Evolutionary conservation across 2,113 vertebrate genomes (phyloP), one percentile per base, ranked within the genome.

Genomic region (Actenoides hombroni): DNA sequence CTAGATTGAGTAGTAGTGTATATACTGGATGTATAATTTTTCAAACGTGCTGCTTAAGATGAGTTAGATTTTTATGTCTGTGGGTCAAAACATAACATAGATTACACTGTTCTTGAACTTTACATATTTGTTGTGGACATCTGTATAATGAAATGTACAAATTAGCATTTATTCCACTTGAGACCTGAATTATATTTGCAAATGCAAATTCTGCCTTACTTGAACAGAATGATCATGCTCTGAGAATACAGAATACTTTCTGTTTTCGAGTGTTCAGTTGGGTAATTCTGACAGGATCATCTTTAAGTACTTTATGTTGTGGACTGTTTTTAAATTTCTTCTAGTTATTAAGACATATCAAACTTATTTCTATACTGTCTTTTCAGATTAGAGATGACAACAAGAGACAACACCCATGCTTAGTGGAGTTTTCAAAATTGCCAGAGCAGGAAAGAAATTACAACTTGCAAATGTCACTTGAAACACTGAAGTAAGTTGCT

Each of bases 381-480:
- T 97, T 74, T 53, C 95, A 99, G 99, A 97, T 99, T 33, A 98
- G 99, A 93, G 99, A 99, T 35, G 99, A 99, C 94, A 99, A 99
- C 92, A 99, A 99, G 96, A 98, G 99, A 51, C 99, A 99, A n/a
- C 99, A 99, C 44, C 99, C 99, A 0, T 99, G 99, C 94, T 98
- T 99, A 95, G 99, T 99, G 91, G 99, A 99, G 91, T 99, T 99
- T 97, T 98, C 98, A 53, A 99, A 98, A 94, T 98, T 99, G 74
- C 99, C 99, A 0, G 99, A 99, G 60, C 99, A 99, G 86, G 99
- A 99, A 70, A 98, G 99, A 83, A 99, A 99, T 97, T 99, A 99
- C 95, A 99, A 99, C 67, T 97, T 99, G 16, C 99, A 99, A 98
- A 99, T 99, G 99, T 99, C 99, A 1, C 97, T 99, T 69, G 99